phyloP scores from a whole-genome alignment of 2,113 vertebrate species.

The Hemiscyllium ocellatum region DNA sequence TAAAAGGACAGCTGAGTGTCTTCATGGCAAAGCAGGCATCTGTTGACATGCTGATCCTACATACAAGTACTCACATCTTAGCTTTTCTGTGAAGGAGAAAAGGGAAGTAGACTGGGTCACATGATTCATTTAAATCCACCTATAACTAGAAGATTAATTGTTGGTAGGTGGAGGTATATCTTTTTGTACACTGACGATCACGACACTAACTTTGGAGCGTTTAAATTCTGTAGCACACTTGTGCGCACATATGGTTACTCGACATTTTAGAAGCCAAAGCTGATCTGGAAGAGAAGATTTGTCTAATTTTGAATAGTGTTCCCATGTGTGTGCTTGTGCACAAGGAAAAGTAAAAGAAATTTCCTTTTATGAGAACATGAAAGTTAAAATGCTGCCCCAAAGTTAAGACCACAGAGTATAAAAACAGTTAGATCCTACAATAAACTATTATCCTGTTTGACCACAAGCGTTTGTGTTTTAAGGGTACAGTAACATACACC shows the following conservation, averaged over 20 bases:
- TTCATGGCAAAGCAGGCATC: background rate
- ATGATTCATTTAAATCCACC: conserved; percentile 26
- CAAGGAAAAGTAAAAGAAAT: background rate
- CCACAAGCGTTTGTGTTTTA: conserved; percentile 17
- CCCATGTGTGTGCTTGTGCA: background rate
- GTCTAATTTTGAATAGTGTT: background rate
- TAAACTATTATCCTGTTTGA: conserved; percentile 31
- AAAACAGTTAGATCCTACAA: conserved; percentile 31
- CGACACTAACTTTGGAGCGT: conserved; percentile 31
- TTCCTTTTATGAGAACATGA: background rate
- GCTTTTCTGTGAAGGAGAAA: no score
- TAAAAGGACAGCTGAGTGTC: background rate
- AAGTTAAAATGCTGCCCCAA: conserved; percentile 29
- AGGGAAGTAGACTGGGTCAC: background rate
- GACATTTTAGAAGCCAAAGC: conserved; percentile 21
- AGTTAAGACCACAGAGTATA: conserved; percentile 34
- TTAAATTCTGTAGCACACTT: background rate
- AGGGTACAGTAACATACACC: conserved; percentile 26
- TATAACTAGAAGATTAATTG: background rate
- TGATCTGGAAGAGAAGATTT: background rate
- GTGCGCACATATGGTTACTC: background rate
- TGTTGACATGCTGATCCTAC: background rate
- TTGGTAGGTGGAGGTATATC: background rate
- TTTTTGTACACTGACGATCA: conserved; percentile 7
- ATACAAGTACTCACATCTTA: background rate